These are phyloP conservation scores for Lasioglossum zephyrum DNA, from an alignment of 2,888 invertebrate species.

Conservation along the genomic window DNA sequence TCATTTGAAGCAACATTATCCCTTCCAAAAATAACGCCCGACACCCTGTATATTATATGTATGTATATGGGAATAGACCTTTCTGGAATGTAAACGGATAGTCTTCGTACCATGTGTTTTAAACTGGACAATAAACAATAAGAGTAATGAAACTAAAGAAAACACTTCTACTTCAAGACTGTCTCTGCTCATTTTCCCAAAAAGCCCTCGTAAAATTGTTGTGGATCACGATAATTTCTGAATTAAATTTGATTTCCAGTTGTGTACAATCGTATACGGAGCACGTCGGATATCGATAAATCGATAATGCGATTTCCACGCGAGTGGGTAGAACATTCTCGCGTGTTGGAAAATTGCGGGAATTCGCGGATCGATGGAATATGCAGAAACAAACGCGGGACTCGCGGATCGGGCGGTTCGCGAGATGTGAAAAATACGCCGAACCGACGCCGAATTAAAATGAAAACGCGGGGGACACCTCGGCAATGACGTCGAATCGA, in stretches of 20 bases:
- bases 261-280: not conserved
- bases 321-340: not conserved
- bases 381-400: not conserved
- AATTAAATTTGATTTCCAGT: not conserved
- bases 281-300: not conserved
- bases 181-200: too few species aligned
- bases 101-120: too few species aligned
- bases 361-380: conserved; percentile 21
- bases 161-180: too few species aligned
- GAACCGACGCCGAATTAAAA: conserved; percentile 32
- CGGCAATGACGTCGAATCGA: conserved; percentile 31
- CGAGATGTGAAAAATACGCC: conserved; percentile 24
- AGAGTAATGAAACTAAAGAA: too few species aligned
- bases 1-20: too few species aligned
- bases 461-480: conserved; percentile 19
- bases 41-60: too few species aligned
- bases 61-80: too few species aligned
- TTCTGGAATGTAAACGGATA: too few species aligned
- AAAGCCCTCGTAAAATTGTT: too few species aligned
- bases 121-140: too few species aligned
- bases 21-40: too few species aligned
- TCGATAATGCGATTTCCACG: not conserved
- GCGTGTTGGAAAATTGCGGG: not conserved
- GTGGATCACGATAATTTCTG: not conserved
- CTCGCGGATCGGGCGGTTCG: not conserved